These are phyloP conservation scores for Synanthedon formicaeformis DNA, from an alignment of 2,888 invertebrate genomes.

Conservation along the genomic window DNA sequence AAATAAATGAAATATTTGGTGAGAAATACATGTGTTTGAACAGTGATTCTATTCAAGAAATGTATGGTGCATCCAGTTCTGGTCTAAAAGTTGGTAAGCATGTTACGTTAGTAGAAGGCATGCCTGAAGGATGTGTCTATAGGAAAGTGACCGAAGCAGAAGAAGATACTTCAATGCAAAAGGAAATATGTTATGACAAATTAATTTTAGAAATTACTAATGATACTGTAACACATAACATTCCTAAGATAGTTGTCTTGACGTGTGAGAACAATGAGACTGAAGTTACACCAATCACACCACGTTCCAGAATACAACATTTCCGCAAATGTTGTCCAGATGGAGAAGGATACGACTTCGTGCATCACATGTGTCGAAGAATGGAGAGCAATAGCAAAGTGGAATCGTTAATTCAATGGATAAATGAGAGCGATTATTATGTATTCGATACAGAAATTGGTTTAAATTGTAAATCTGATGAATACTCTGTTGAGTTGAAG, in stretches of 20 bases:
- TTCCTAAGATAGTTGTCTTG: slow-evolving; percentile 43
- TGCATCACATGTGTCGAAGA: slow-evolving; percentile 37
- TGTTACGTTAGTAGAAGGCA: slow-evolving; percentile 29
- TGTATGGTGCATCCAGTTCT: slow-evolving; percentile 27
- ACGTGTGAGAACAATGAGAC: slow-evolving; percentile 31
- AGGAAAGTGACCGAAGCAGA: slow-evolving; percentile 19
- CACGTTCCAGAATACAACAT: slow-evolving; percentile 24
- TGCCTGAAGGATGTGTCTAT: slow-evolving; percentile 33
- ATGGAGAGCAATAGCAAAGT: slow-evolving; percentile 18
- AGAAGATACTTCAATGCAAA: slow-evolving; percentile 11
- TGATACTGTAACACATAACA: slow-evolving; percentile 26
- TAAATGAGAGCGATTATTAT: slow-evolving; percentile 20
- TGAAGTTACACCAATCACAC: slow-evolving; percentile 12
- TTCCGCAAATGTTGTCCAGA: slow-evolving; percentile 53
- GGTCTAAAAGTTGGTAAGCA: slow-evolving; percentile 32
- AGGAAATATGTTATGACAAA: slow-evolving; percentile 40
- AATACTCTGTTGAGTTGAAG: slow-evolving; percentile 41
- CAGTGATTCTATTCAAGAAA: slow-evolving; percentile 19
- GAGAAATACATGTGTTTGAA: slow-evolving; percentile 37
- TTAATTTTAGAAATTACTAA: slow-evolving; percentile 37
- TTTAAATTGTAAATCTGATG: slow-evolving; percentile 38
- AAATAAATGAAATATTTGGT: slow-evolving; percentile 19
- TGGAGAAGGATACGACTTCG: slow-evolving; percentile 41
- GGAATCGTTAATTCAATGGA: slow-evolving; percentile 25
- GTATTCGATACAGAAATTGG: slow-evolving; percentile 43